Evolutionary conservation across 2,797 vertebrate species (phyloP).

Genomic region (Pipistrellus nathusii): DNA sequence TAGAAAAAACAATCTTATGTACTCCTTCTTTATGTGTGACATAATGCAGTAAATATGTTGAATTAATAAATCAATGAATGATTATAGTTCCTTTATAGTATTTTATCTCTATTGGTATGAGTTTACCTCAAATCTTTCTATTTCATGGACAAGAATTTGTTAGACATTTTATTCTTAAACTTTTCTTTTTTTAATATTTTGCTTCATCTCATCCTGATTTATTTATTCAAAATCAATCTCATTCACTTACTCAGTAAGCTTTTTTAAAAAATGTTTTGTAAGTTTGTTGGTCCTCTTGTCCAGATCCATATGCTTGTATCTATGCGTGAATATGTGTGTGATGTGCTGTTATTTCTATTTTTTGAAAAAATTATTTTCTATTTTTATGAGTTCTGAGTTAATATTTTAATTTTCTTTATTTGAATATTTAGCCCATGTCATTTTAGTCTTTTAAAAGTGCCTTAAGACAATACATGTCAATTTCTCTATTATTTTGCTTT

Average conservation of each 20-base stretch:
- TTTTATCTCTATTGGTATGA: neutral
- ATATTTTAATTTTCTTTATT: neutral
- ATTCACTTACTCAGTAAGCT: neutral
- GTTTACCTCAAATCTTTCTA: neutral
- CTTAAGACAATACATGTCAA: neutral
- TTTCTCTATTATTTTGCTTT: conserved; percentile 42
- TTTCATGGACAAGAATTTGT: neutral
- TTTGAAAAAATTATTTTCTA: neutral
- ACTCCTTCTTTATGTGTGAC: neutral
- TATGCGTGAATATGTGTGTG: neutral
- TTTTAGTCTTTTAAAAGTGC: neutral
- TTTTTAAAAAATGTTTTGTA: neutral
- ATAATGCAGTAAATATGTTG: neutral
- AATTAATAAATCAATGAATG: neutral
- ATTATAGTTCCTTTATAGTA: neutral
- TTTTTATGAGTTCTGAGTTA: neutral
- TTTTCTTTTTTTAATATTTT: conserved; percentile 35
- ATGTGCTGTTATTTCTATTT: neutral
- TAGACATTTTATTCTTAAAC: neutral
- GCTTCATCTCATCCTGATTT: neutral
- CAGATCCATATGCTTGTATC: neutral
- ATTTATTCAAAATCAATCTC: neutral
- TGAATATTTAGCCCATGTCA: neutral
- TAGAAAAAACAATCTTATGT: neutral
- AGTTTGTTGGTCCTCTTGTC: neutral